These are phyloP conservation scores for Nyctibius grandis DNA, from an alignment of 2,797 vertebrate genomes.

Conservation along the genomic window DNA sequence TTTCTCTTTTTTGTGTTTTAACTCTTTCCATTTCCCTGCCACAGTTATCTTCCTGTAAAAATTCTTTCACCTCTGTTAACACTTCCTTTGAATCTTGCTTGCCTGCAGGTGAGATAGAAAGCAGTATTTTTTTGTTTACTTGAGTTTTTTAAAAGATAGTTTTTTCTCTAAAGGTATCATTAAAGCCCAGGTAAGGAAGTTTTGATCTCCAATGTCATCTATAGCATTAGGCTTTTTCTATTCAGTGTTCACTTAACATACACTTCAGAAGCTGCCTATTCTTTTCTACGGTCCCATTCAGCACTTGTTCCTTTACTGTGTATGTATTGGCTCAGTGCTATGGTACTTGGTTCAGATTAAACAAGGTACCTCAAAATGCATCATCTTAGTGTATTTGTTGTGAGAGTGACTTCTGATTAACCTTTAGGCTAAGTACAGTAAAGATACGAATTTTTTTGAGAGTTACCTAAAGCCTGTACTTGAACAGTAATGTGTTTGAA, in stretches of 20 bases:
- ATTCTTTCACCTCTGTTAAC: neutral
- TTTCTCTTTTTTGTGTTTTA: neutral
- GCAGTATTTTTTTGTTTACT: neutral
- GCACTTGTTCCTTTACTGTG: neutral
- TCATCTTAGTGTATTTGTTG: neutral
- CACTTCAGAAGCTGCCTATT: neutral
- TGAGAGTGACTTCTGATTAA: neutral
- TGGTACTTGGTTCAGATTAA: neutral
- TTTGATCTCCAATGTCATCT: neutral
- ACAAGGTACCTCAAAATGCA: neutral
- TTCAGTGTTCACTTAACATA: neutral
- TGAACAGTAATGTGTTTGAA: neutral
- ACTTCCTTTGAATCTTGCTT: neutral
- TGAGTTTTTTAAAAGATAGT: neutral
- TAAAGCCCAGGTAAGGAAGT: neutral
- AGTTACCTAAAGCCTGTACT: neutral
- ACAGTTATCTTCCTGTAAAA: neutral
- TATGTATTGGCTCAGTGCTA: neutral
- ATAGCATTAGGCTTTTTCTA: neutral
- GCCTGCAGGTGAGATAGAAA: neutral
- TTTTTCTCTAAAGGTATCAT: neutral
- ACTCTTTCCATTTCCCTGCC: neutral
- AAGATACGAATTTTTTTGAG: neutral
- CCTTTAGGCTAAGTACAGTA: neutral
- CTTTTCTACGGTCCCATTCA: neutral